Conservation (phyloP, 2,888 invertebrate genomes). For the Criorhina ranunculi region DNA sequence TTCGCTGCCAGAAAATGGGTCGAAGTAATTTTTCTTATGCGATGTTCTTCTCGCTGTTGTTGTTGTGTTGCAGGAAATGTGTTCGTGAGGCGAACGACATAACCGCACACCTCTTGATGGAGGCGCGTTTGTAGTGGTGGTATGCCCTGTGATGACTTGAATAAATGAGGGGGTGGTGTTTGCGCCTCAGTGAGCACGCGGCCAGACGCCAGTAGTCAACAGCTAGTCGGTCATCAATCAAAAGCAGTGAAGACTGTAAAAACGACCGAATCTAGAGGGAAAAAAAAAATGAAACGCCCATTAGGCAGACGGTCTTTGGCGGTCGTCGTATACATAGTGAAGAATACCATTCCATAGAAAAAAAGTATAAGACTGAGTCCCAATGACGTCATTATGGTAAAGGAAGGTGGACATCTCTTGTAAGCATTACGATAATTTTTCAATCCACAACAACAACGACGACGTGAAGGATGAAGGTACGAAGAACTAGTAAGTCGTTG, state of each 20-base stretch:
- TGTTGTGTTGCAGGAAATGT: slow-evolving; percentile 62
- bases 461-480: background rate
- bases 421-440: slow-evolving; percentile 52
- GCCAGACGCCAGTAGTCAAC: slow-evolving; percentile 75
- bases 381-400: slow-evolving; percentile 56
- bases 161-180: slow-evolving; percentile 65
- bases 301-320: slow-evolving; percentile 51
- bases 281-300: slow-evolving; percentile 53
- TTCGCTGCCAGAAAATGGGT: slow-evolving; percentile 55
- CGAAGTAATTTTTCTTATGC: slow-evolving; percentile 61
- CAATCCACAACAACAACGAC: slow-evolving; percentile 35
- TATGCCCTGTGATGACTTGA: slow-evolving; percentile 43
- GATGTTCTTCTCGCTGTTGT: slow-evolving; percentile 30
- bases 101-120: slow-evolving; percentile 33
- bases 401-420: slow-evolving; percentile 33
- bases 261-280: background rate
- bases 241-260: slow-evolving; percentile 52
- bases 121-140: slow-evolving; percentile 4
- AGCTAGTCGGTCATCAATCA: slow-evolving; percentile 76
- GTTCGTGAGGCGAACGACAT: slow-evolving; percentile 56
- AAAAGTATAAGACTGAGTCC: slow-evolving; percentile 8
- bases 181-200: slow-evolving; percentile 36
- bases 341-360: slow-evolving; percentile 21
- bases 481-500: slow-evolving; percentile 43
- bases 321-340: slow-evolving; percentile 16